Conservation (phyloP, 2,888 invertebrate species). For the Pheosia gnoma region DNA sequence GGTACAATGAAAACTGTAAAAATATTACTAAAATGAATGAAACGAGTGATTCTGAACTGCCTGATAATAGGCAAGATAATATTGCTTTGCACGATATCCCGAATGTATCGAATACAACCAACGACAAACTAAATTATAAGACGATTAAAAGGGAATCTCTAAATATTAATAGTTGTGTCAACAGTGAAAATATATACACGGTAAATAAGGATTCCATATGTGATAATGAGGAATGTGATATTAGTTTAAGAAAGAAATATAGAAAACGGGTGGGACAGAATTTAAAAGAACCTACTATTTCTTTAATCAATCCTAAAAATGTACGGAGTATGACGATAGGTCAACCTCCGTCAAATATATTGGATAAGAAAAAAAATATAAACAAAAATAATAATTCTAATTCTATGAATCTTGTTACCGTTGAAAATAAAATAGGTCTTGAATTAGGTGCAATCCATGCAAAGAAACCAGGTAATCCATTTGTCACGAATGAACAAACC, state of each 20-base stretch:
- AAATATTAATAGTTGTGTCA: conserved; percentile 9
- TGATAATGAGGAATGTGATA: conserved; percentile 47
- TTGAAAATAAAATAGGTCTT: conserved; percentile 1
- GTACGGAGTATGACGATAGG: conserved; percentile 64
- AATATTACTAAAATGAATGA: background rate
- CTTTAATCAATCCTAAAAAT: conserved; percentile 59
- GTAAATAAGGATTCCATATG: conserved; percentile 23
- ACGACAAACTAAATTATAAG: background rate
- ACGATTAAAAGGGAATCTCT: conserved; percentile 12
- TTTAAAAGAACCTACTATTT: conserved; percentile 46
- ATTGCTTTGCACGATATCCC: background rate
- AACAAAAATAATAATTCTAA: background rate
- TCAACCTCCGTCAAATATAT: conserved; percentile 25
- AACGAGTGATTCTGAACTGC: background rate
- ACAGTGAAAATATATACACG: conserved; percentile 23
- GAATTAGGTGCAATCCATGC: background rate
- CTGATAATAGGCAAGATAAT: background rate
- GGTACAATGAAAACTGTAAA: background rate
- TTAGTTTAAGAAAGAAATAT: conserved; percentile 50
- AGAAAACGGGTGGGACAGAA: conserved; percentile 48
- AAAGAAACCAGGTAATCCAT: background rate
- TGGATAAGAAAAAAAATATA: background rate
- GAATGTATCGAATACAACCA: background rate
- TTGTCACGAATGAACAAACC: background rate
- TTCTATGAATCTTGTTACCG: background rate